phyloP scores from a whole-genome alignment of 2,113 vertebrate genomes.

The Malurus cyaneus region DNA sequence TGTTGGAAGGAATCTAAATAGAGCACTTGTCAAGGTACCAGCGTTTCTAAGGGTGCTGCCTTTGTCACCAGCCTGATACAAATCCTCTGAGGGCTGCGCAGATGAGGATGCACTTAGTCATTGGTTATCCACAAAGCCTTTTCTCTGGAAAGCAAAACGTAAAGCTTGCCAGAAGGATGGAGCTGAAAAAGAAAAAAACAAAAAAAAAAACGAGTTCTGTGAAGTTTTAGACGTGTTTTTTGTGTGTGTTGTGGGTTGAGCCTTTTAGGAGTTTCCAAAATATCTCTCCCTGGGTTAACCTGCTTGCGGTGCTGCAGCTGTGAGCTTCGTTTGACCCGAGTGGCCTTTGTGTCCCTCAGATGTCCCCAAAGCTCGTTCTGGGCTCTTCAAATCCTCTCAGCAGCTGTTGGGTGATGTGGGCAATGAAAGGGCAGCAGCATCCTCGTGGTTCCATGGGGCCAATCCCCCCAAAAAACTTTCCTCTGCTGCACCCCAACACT shows the following conservation, averaged over 20 bases:
- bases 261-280: neutral
- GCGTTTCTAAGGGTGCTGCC: neutral
- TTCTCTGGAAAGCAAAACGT: neutral
- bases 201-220: neutral
- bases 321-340: neutral
- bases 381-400: neutral
- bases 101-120: neutral
- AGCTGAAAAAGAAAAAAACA: neutral
- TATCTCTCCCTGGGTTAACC: neutral
- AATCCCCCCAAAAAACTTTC: rapidly evolving
- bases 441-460: rapidly evolving
- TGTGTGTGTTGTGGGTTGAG: neutral
- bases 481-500: neutral
- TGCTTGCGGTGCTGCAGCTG: neutral
- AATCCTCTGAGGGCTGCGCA: neutral
- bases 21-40: neutral
- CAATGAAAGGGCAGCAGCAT: neutral
- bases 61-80: neutral
- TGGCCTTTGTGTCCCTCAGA: neutral
- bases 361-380: neutral
- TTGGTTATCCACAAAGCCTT: neutral
- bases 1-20: neutral
- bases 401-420: neutral
- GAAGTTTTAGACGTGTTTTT: neutral
- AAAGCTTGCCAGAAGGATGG: neutral